Evolutionary conservation across 1,140 invertebrate species (phyloP), one percentile per base, ranked within the genome.

Genomic region (Colletes latitarsis): DNA sequence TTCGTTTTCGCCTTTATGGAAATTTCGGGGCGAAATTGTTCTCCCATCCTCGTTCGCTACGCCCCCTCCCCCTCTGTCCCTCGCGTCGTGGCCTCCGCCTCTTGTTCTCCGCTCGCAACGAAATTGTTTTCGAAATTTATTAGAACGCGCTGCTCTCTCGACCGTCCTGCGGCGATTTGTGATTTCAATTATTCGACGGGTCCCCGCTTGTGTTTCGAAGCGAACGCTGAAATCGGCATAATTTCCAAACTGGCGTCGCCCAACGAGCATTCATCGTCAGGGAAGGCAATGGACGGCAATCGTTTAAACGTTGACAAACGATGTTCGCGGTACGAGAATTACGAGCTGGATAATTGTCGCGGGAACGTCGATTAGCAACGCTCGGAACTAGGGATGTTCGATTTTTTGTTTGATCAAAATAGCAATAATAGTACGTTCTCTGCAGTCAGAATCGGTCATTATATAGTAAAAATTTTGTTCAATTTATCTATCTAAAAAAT

Each of bases 61-160:
- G 15, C 52, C 12, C 12, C 9, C 3, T 3, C 41, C 9, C 3
- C 5, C 41, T 1, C 0, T 3, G 3, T 10, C 10, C 49, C 6
- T 30, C 49, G n/a, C 46, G 2, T 19, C n/a, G 19, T 10, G 9
- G 14, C 12, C 12, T 21, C 10, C 55, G n/a, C n/a, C 55, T 17
- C 15, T 57, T 10, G 55, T 8, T 57, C 49, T 4, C 43, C 15
- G 10, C 0, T 19, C 52, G 41, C 41, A n/a, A 60, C 69, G 69
- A 72, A 73, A 79, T 72, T 79, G 58, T 64, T 72, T 64, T 73
- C 60, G 39, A 79, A 79, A 79, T 79, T 79, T 64, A 79, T 79
- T 64, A 52, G 76, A 49, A 52, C 58, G n/a, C 66, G 9, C n/a
- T 9, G 12, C 41, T 15, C n/a, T 58, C 39, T 41, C 19, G 49